Conservation (phyloP, 2,888 invertebrate species). For the Isoperla grammatica region DNA sequence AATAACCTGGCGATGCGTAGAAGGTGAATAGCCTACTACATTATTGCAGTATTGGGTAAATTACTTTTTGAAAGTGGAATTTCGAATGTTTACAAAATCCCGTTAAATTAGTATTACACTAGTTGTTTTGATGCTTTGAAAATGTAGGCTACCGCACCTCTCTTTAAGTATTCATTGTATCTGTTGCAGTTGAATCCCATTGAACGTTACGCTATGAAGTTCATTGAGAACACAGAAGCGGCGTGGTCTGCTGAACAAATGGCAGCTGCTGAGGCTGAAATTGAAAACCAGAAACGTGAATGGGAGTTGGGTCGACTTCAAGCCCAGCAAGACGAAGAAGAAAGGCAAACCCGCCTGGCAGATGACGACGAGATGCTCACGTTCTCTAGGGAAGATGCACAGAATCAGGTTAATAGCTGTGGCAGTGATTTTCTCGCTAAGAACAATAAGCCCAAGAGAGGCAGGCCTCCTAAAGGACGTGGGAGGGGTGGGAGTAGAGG, state of each 20-base stretch:
- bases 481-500: slow-evolving; percentile 31
- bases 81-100: no score
- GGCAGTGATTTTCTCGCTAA: slow-evolving; percentile 37
- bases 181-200: slow-evolving; percentile 76
- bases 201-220: slow-evolving; percentile 91
- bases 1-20: no score
- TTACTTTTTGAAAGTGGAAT: no score
- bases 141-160: no score
- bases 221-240: slow-evolving; percentile 82
- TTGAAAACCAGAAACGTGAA: slow-evolving; percentile 77
- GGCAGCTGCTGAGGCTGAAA: slow-evolving; percentile 81
- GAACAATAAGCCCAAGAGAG: slow-evolving; percentile 41
- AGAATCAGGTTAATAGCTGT: slow-evolving; percentile 72
- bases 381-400: slow-evolving; percentile 69
- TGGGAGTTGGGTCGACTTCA: slow-evolving; percentile 82
- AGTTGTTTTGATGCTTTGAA: no score
- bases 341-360: slow-evolving; percentile 47
- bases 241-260: slow-evolving; percentile 75
- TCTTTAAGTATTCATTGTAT: no score
- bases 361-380: slow-evolving; percentile 63
- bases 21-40: no score
- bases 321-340: slow-evolving; percentile 61
- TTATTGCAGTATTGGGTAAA: no score
- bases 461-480: slow-evolving; percentile 38
- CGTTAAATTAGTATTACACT: no score